phyloP scores from a whole-genome alignment of 92 coral and sea anemone genomes.

The Siderastrea siderea region DNA sequence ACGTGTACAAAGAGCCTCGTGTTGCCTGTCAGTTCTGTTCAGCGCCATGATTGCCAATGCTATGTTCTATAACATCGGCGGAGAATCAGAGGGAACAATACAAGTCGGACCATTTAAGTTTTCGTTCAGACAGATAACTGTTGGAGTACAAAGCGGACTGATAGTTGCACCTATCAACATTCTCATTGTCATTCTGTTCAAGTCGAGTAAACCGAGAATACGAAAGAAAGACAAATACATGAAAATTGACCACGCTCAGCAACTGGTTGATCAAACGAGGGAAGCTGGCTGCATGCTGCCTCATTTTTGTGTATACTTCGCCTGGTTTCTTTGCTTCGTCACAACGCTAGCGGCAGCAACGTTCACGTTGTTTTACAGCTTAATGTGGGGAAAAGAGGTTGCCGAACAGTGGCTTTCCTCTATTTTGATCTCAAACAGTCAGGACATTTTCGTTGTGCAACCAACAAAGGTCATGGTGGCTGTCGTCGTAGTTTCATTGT shows the following conservation, averaged over 20 bases:
- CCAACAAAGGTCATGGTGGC: conserved; percentile 67
- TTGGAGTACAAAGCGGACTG: conserved; percentile 69
- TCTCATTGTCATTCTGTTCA: conserved; percentile 37
- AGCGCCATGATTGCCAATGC: conserved; percentile 72
- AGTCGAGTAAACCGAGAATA: not conserved
- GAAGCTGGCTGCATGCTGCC: conserved; percentile 49
- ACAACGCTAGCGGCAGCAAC: conserved; percentile 58
- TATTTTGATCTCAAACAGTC: conserved; percentile 54
- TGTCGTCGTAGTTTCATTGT: conserved; percentile 55
- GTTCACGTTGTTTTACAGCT: conserved; percentile 79
- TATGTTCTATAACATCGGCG: conserved; percentile 65
- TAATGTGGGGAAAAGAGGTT: conserved; percentile 75
- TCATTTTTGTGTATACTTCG: conserved; percentile 74
- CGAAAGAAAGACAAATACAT: not conserved
- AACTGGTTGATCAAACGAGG: not conserved
- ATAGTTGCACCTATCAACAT: conserved; percentile 64
- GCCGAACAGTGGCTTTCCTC: conserved; percentile 82
- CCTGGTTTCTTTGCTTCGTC: conserved; percentile 66
- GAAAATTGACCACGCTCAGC: not conserved
- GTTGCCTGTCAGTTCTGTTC: conserved; percentile 60
- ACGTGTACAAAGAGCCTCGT: conserved; percentile 73
- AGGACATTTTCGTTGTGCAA: conserved; percentile 73
- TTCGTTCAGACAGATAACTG: conserved; percentile 43
- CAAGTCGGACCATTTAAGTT: conserved; percentile 70
- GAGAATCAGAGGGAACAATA: conserved; percentile 29